These are phyloP conservation scores for Corapipo altera DNA, from an alignment of 2,113 vertebrate species.

Conservation along the genomic window DNA sequence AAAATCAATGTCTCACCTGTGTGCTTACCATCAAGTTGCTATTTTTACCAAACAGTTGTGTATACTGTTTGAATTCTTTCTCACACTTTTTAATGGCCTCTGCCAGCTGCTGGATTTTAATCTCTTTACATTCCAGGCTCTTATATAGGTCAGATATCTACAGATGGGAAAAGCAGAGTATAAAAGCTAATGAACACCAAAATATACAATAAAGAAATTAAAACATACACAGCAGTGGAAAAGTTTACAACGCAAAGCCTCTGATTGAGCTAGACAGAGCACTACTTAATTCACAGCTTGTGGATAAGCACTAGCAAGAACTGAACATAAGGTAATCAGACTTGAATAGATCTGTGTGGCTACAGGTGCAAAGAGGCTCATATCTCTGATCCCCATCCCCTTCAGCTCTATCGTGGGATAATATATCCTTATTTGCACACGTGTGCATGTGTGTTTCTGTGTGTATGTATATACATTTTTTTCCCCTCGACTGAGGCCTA, in stretches of 20 bases:
- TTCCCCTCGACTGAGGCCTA: not conserved
- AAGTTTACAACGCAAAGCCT: not conserved
- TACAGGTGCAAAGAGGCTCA: not conserved
- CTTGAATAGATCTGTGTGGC: not conserved
- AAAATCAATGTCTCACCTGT: slow-evolving; percentile 74
- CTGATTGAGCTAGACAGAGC: not conserved
- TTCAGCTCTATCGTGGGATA: not conserved
- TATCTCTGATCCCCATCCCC: not conserved
- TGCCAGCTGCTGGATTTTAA: slow-evolving; percentile 80
- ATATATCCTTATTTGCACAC: not conserved
- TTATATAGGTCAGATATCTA: slow-evolving; percentile 82
- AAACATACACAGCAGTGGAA: not conserved
- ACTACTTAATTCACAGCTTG: not conserved
- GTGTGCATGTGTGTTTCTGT: not conserved
- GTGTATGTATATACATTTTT: not conserved
- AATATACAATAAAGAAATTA: not conserved
- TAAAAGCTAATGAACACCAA: not conserved
- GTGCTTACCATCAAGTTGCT: slow-evolving; percentile 76
- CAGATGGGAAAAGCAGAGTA: not conserved
- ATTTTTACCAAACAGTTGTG: slow-evolving; percentile 75
- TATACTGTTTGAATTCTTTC: slow-evolving; percentile 77
- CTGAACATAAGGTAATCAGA: not conserved
- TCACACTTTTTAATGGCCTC: slow-evolving; percentile 79
- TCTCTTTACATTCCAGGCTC: slow-evolving; percentile 79
- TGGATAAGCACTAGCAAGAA: not conserved